These are phyloP conservation scores for Aphis gossypii DNA, from an alignment of 1,140 invertebrate species.

Conservation along the genomic window DNA sequence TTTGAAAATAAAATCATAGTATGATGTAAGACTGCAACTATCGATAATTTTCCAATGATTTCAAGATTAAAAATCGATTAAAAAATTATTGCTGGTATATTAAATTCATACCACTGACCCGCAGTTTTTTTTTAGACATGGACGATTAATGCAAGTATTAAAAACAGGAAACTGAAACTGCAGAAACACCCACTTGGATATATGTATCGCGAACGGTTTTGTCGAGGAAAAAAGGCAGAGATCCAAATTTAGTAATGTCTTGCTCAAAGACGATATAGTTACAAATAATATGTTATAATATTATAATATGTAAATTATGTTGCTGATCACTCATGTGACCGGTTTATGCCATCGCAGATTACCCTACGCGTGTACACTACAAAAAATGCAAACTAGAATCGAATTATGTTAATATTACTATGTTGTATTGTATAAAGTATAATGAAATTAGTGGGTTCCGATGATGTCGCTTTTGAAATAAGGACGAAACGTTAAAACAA, in stretches of 20 bases:
- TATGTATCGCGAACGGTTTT: neutral
- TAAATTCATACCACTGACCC: neutral
- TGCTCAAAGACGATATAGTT: neutral
- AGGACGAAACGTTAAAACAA: neutral
- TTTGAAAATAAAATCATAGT: neutral
- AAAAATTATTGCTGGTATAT: neutral
- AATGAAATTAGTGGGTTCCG: neutral
- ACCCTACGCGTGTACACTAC: neutral
- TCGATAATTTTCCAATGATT: neutral
- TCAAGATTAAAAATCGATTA: neutral
- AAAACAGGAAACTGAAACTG: neutral
- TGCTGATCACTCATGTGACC: neutral
- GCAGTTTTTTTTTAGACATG: neutral
- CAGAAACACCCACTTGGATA: conserved; percentile 40
- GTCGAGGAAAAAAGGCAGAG: conserved; percentile 11
- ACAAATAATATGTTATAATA: conserved; percentile 2
- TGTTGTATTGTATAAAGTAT: neutral
- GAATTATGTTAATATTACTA: neutral
- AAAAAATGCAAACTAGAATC: conserved; percentile 7
- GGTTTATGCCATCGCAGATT: neutral
- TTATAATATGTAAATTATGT: neutral
- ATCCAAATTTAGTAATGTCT: conserved; percentile 51
- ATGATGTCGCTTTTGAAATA: neutral
- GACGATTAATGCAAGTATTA: neutral
- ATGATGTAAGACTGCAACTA: neutral